Evolutionary conservation across 35 echinoderm and acorn worm species (phyloP).

Genomic region (Chiridota heheva): DNA sequence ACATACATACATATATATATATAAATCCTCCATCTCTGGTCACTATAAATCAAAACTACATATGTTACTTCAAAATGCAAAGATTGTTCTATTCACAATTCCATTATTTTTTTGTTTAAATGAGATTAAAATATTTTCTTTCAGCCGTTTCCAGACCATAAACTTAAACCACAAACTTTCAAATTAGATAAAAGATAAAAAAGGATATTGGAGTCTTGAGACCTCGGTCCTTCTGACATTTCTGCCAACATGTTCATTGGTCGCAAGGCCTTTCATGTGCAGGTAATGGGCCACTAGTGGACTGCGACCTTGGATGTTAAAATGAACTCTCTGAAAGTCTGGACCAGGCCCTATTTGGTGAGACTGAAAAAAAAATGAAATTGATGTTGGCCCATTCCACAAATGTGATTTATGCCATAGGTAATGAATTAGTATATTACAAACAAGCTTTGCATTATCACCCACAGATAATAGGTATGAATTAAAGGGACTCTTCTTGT

Average conservation of each 20-base stretch:
- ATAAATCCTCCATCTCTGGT: too few species aligned
- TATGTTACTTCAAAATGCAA: too few species aligned
- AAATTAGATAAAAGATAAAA: not conserved
- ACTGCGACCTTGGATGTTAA: conserved; percentile 85
- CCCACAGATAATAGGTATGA: too few species aligned
- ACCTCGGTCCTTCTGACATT: conserved; percentile 90
- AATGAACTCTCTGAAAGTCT: conserved; percentile 91
- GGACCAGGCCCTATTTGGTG: conserved; percentile 96
- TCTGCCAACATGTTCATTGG: conserved; percentile 68
- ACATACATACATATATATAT: too few species aligned
- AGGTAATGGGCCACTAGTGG: conserved; percentile 89
- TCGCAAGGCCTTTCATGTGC: conserved; percentile 78
- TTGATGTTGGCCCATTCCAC: not conserved
- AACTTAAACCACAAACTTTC: not conserved
- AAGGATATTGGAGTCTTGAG: conserved; percentile 92
- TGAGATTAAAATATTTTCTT: not conserved
- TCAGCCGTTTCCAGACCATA: not conserved
- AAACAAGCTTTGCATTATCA: too few species aligned
- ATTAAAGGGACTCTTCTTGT: too few species aligned
- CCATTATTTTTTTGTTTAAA: too few species aligned
- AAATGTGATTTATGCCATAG: not conserved
- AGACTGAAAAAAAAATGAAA: conserved; percentile 58
- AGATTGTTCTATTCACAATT: too few species aligned
- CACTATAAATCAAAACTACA: too few species aligned
- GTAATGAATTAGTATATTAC: too few species aligned